phyloP scores from a whole-genome alignment of 92 coral and sea anemone species.

The Ricordea florida region DNA sequence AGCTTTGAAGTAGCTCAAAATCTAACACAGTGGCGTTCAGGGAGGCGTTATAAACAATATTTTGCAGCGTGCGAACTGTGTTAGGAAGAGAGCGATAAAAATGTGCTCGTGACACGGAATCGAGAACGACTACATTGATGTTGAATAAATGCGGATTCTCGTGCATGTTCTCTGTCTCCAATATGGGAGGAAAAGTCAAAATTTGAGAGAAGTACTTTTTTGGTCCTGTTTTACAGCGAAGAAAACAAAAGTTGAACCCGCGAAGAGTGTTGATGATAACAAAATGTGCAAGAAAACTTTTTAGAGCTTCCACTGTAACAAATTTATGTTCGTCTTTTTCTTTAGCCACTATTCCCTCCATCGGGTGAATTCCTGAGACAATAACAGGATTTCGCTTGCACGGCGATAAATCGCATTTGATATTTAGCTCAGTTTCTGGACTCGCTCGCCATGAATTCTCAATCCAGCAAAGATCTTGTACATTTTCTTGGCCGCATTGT shows the following conservation, averaged over 20 bases:
- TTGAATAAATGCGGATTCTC: slow-evolving; percentile 46
- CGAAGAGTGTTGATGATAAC: slow-evolving; percentile 44
- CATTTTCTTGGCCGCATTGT: slow-evolving; percentile 35
- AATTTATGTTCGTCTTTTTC: slow-evolving; percentile 26
- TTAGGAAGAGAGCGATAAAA: slow-evolving; percentile 86
- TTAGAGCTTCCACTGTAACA: slow-evolving; percentile 34
- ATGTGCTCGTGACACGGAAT: slow-evolving; percentile 85
- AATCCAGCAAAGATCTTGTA: slow-evolving; percentile 52
- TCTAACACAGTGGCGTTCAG: slow-evolving; percentile 74
- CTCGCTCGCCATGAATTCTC: slow-evolving; percentile 53
- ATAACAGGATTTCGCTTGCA: slow-evolving; percentile 68
- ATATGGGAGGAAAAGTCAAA: slow-evolving; percentile 67
- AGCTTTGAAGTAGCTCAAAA: slow-evolving; percentile 80
- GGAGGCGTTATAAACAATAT: slow-evolving; percentile 58
- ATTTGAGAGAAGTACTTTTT: slow-evolving; percentile 60
- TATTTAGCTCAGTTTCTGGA: slow-evolving; percentile 27
- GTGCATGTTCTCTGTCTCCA: slow-evolving; percentile 17
- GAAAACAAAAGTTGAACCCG: slow-evolving; percentile 75
- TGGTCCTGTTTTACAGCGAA: slow-evolving; percentile 57
- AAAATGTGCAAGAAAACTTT: slow-evolving; percentile 50
- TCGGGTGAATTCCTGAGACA: slow-evolving; percentile 69
- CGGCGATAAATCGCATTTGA: slow-evolving; percentile 65
- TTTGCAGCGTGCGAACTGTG: slow-evolving; percentile 59
- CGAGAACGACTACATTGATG: slow-evolving; percentile 71
- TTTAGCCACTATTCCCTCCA: slow-evolving; percentile 65